Evolutionary conservation across 1,140 invertebrate species (phyloP).

Genomic region (Philotrypesis tridentata): DNA sequence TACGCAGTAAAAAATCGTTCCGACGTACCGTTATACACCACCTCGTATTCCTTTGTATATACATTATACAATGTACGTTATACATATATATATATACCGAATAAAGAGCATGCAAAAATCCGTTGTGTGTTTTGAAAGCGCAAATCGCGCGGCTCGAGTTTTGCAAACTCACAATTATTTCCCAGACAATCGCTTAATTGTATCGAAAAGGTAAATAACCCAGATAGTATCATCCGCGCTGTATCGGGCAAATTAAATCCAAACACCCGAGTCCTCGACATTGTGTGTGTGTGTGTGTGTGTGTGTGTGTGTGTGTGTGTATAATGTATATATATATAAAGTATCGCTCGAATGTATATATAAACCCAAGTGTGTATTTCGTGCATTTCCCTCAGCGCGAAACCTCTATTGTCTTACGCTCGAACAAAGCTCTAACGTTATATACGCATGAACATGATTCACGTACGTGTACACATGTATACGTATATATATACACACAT

Average conservation of each 20-base stretch:
- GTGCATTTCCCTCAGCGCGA: neutral
- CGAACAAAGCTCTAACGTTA: neutral
- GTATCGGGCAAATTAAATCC: neutral
- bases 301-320: too few species aligned
- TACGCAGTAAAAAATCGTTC: too few species aligned
- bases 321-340: too few species aligned
- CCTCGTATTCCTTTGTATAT: too few species aligned
- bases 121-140: neutral
- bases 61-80: too few species aligned
- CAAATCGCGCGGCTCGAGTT: neutral
- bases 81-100: too few species aligned
- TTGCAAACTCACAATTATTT: neutral
- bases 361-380: neutral
- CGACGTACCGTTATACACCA: too few species aligned
- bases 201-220: neutral
- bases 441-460: neutral
- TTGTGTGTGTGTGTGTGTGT: neutral
- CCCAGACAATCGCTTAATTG: neutral
- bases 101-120: too few species aligned
- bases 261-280: neutral
- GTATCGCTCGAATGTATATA: too few species aligned
- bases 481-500: too few species aligned
- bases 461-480: neutral
- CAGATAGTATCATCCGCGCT: neutral
- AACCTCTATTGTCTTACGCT: neutral